Conservation (phyloP, 2,113 vertebrate genomes). For the Sceloporus undulatus region DNA sequence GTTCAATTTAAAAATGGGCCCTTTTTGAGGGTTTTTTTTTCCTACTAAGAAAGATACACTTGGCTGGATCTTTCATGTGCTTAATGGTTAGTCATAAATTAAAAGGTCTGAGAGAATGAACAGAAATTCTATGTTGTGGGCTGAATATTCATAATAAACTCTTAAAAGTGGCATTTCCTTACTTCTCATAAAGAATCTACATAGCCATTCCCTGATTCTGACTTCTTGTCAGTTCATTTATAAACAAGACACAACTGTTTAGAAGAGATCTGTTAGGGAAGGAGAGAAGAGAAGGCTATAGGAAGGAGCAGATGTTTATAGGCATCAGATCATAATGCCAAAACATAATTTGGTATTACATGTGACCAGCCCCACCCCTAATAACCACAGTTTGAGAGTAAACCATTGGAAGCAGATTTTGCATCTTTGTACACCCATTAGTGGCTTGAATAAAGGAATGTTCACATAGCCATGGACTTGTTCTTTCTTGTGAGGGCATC, state of each 20-base stretch:
- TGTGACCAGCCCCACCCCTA: background rate
- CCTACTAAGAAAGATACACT: background rate
- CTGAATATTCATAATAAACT: background rate
- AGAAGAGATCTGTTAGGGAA: background rate
- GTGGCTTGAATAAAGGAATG: no score
- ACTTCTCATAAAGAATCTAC: background rate
- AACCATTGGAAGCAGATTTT: no score
- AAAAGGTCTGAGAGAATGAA: background rate
- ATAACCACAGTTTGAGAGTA: no score
- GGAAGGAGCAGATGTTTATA: background rate
- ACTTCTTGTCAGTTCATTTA: background rate
- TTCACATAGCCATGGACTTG: no score
- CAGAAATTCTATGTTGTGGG: background rate
- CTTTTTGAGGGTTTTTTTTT: background rate
- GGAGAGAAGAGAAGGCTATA: background rate
- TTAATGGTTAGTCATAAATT: background rate
- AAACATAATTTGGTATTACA: background rate
- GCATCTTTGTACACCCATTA: no score
- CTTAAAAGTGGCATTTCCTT: no score
- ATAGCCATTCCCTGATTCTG: background rate
- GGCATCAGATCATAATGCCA: background rate
- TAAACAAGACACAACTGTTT: background rate
- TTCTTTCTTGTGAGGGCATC: no score
- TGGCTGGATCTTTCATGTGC: background rate
- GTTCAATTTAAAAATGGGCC: slow-evolving; percentile 3